Base-by-base conservation (phyloP, 2,113 vertebrate genomes). In the Thalassoma bifasciatum region DNA sequence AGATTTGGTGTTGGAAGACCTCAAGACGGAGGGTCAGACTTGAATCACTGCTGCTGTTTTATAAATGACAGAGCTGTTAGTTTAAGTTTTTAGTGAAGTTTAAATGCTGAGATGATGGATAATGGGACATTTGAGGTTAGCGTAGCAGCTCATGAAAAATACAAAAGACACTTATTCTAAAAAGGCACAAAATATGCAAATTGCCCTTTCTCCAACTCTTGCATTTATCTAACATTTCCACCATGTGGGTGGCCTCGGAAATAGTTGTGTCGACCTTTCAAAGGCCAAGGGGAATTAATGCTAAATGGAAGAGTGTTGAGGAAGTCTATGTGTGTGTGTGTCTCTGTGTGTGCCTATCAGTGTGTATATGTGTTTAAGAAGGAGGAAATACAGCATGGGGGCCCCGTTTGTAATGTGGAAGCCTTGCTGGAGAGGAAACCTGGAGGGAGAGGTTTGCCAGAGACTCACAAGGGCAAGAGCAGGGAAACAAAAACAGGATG, bases 401-500 rank as follows among this genome's bases (percentile, higher is more conserved):
- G 36, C 49, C 60, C 58, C 66, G 51, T 66, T 72, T 84, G 74
- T 75, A 56, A 78, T 76, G 77, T 76, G 60, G 73, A 82, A 80
- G 74, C 69, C 21, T 70, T 47, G 57, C 68, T 36, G 54, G 67
- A 83, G 73, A 90, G 89, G 86, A 90, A 90, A 83, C 78, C 82
- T 88, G 64, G 67, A 83, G 64, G 75, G 70, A 86, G 83, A 83
- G 64, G 70, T 83, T 81, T 86, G 66, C 68, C 83, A 75, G 84
- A 65, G 66, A 88, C 69, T 66, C 74, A 66, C 60, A 77, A 66
- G 82, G 70, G 68, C 75, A 82, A 86, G 85, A 82, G 44, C 68
- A 75, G 61, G 64, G 81, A 88, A 90, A 91, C 88, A 93, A 93
- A 87, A 89, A 92, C 92, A 93, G 92, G 91, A 93, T 86, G 87